Conservation (phyloP, 2,113 vertebrate species). For the Lampris incognitus region DNA sequence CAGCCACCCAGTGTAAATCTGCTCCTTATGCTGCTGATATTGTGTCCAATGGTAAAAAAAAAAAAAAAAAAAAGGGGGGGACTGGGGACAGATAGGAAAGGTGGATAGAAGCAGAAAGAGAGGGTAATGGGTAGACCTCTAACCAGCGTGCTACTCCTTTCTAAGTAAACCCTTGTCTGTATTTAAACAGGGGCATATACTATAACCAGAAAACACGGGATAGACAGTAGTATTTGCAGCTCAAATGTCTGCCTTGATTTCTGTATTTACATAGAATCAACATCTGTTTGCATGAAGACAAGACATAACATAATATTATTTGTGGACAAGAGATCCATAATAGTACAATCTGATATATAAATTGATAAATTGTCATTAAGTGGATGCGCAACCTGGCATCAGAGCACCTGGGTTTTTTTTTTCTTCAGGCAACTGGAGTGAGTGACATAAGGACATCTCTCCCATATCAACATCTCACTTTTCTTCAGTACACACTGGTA, state of each 20-base stretch:
- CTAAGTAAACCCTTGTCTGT: neutral
- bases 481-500: no score
- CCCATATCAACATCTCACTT: no score
- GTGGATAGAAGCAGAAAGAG: neutral
- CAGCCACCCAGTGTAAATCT: neutral
- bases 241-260: no score
- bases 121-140: no score
- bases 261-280: no score
- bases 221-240: no score
- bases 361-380: neutral
- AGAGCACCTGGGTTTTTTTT: neutral
- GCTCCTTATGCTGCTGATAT: constrained; percentile 6
- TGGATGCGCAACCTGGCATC: neutral
- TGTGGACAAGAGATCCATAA: neutral
- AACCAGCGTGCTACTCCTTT: neutral
- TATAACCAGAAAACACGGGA: neutral
- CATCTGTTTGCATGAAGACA: no score
- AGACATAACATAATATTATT: no score
- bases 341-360: neutral
- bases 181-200: neutral
- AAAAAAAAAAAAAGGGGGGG: neutral
- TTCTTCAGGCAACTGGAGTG: neutral
- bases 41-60: neutral
- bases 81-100: neutral
- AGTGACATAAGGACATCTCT: neutral